Evolutionary conservation across 2,888 invertebrate genomes (phyloP), one percentile per base, ranked within the genome.

Genomic region (Allygus modestus): DNA sequence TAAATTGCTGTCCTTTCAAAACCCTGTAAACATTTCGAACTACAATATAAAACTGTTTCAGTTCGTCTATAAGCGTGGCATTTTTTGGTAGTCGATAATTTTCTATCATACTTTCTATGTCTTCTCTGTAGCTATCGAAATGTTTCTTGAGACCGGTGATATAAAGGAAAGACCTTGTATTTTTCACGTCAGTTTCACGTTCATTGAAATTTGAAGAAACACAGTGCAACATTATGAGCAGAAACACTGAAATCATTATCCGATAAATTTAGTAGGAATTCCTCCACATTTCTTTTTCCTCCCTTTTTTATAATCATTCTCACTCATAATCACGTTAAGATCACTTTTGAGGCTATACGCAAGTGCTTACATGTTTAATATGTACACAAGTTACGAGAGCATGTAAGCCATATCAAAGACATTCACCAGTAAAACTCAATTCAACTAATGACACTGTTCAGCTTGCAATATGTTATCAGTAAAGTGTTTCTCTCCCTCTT

Each of bases 1-100:
- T 77, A 43, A 77, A 43, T 28, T 77, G 77, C 37, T 77, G 77
- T 28, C 77, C 77, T 46, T 77, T 77, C 46, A 77, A 37, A 46
- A 77, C 77, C 77, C 77, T 77, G 77, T 77, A 43, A 7, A 77
- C 77, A 77, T 43, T 77, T 26, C 51, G 4, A 41, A 77, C 37
- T 11, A 77, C 77, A 28, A 1, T 20, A 17, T 77, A 77, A 28
- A 77, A 43, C 28, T 37, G 15, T 28, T 26, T 43, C 46, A 77
- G 51, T 77, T 77, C 77, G 9, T 77, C 77, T 41, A 77, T 37
- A 46, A 77, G 37, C 1, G 77, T 77, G 1, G 77, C 77, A 28
- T 77, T 77, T 37, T 9, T 1, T 15, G 77, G 77, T 7, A 77
- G 26, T 20, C 41, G 37, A 11, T 26, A 77, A 20, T 77, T 77